Conservation (phyloP, 2,888 invertebrate genomes). For the Drosophila birchii region DNA sequence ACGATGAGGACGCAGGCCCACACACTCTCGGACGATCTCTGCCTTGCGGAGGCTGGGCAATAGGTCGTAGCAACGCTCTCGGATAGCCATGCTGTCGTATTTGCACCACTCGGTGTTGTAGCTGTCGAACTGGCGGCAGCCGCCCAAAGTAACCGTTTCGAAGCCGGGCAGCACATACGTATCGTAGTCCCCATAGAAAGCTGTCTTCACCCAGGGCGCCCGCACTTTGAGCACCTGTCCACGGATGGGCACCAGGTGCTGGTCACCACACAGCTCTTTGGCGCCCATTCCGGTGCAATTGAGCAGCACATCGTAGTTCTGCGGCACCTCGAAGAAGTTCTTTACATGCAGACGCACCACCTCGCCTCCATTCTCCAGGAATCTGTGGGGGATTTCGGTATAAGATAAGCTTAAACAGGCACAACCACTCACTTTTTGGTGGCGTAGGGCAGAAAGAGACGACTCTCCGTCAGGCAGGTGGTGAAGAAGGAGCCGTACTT, state of each 20-base stretch:
- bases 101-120: constrained; percentile 88
- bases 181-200: constrained; percentile 93
- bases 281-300: constrained; percentile 96
- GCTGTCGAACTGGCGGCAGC: constrained; percentile 93
- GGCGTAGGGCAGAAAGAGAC: constrained; percentile 91
- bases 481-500: constrained; percentile 93
- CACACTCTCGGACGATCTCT: constrained; percentile 87
- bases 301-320: constrained; percentile 89
- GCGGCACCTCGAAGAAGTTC: constrained; percentile 87
- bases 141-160: constrained; percentile 92
- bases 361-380: constrained; percentile 87
- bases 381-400: constrained; percentile 83
- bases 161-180: constrained; percentile 94
- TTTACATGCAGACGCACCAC: constrained; percentile 87
- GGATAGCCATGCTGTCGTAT: constrained; percentile 91
- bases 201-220: constrained; percentile 96
- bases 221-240: constrained; percentile 93
- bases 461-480: constrained; percentile 91
- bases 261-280: constrained; percentile 90
- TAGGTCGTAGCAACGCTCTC: constrained; percentile 91
- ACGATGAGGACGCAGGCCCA: constrained; percentile 94
- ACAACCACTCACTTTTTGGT: constrained; percentile 87
- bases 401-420: not conserved
- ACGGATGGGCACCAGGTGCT: constrained; percentile 90
- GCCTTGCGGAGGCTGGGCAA: constrained; percentile 89